Conservation (phyloP, 2,888 invertebrate genomes). For the Lasioglossum leucozonium region DNA sequence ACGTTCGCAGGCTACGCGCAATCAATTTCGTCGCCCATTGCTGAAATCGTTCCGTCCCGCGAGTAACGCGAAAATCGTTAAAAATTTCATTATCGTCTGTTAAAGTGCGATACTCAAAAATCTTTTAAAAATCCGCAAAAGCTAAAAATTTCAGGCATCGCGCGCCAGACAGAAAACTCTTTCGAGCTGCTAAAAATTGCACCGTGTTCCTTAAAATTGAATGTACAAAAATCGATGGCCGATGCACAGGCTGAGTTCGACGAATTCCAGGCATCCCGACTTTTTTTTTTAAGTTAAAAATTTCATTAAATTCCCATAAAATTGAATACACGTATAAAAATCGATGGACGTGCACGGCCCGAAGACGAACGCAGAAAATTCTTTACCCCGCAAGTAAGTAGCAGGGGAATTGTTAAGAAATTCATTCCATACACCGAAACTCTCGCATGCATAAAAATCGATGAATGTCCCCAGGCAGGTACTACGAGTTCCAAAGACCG, state of each 20-base stretch:
- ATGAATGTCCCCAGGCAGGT: background rate
- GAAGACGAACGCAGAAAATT: background rate
- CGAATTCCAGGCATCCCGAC: background rate
- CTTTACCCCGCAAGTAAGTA: background rate
- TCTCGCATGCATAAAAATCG: background rate
- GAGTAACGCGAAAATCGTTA: background rate
- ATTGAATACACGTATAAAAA: background rate
- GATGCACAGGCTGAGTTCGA: background rate
- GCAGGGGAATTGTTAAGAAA: background rate
- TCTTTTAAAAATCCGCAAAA: background rate
- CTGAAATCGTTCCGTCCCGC: background rate
- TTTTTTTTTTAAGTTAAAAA: background rate
- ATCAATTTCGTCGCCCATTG: background rate
- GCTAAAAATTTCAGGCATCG: background rate
- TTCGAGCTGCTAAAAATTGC: background rate
- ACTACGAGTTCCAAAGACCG: background rate
- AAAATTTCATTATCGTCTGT: background rate
- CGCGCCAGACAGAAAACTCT: background rate
- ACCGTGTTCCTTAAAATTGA: background rate
- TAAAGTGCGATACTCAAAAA: background rate
- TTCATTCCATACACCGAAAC: background rate
- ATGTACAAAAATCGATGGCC: background rate
- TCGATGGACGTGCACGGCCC: background rate
- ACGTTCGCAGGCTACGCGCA: background rate
- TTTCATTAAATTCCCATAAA: background rate